These are phyloP conservation scores for Tetheella fluctuosa DNA, from an alignment of 2,888 invertebrate genomes.

Conservation along the genomic window DNA sequence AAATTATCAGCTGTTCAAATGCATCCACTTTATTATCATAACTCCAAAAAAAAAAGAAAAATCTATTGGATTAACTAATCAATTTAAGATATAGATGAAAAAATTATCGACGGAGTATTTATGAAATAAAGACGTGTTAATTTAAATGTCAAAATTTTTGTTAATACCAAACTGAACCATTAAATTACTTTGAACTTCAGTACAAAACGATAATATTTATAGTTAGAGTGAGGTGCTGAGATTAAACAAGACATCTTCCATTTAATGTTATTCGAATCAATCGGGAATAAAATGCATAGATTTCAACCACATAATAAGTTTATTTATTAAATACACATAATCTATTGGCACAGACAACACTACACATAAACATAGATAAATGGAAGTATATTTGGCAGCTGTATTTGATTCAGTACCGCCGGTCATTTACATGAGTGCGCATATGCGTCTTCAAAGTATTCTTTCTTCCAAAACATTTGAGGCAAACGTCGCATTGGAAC, in stretches of 20 bases:
- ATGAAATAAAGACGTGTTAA: no score
- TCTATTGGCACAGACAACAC: conserved; percentile 4
- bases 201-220: no score
- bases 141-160: no score
- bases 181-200: no score
- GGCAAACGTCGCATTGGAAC: conserved; percentile 61
- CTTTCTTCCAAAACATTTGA: conserved; percentile 48
- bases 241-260: no score
- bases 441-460: conserved; percentile 49
- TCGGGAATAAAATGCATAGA: background rate
- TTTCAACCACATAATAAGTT: background rate
- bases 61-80: no score
- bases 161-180: no score
- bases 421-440: conserved; percentile 14
- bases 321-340: conserved; percentile 22
- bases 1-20: conserved; percentile 28
- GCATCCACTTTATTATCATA: no score
- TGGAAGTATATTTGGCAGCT: background rate
- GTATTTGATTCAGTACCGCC: conserved; percentile 29
- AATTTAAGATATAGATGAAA: no score
- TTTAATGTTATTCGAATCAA: background rate
- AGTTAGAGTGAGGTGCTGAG: no score
- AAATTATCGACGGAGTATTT: no score
- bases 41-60: no score
- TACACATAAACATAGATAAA: background rate